Base-by-base conservation (phyloP, 2,888 invertebrate genomes). In the Rotaria magnacalcarata region DNA sequence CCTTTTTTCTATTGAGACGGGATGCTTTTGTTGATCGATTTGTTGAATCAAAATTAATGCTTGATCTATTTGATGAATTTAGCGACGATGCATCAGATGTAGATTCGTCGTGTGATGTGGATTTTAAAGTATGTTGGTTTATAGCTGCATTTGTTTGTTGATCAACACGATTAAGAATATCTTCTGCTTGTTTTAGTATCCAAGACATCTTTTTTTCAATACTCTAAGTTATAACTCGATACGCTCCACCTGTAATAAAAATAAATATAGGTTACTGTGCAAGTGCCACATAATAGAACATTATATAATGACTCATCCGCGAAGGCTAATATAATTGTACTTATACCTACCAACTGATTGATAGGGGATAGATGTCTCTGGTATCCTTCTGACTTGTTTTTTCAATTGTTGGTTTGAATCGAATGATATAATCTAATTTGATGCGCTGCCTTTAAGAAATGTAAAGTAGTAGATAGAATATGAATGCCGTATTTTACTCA, bases 111-210 rank as follows among this genome's bases (percentile, higher is more conserved):
- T 47, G 34, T 80, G 80, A n/a, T 47, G 74, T 27, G n/a, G 58
- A 0, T 27, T 34, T 27, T 7, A 67, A 1, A 19, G 2, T 27
- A 34, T 67, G 80, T 47, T 47, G 47, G n/a, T 80, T 7, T 19
- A 80, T n/a, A 11, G 80, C 47, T 47, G 24, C 80, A 47, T 47
- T 80, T 47, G 80, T n/a, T 80, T 80, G 80, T 80, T 80, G 80
- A 80, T 80, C 80, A n/a, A 80, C 80, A n/a, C 47, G 43, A 80
- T 80, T 80, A 14, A 80, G 47, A 80, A 80, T 80, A 80, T 80
- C 80, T 80, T 80, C 80, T 24, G 80, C 80, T 80, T 80, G 80
- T 80, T 80, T 80, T 14, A 80, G 47, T 80, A 80, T 11, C 80
- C 80, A 80, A n/a, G 80, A 80, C 80, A 80, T 80, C 0, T n/a